phyloP scores from a whole-genome alignment of 2,888 invertebrate species.

The Netelia inedita region DNA sequence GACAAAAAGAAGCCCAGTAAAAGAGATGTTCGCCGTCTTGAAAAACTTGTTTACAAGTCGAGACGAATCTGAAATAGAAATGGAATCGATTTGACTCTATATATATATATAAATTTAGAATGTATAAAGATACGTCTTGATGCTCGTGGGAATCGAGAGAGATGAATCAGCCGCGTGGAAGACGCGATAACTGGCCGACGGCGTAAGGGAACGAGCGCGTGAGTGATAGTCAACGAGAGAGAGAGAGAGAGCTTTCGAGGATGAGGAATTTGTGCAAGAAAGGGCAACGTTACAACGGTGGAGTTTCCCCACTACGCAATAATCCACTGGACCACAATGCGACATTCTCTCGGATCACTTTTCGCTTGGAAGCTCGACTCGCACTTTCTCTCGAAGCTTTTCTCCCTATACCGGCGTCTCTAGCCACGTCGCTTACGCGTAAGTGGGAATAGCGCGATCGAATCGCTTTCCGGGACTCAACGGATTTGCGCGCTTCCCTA shows the following conservation, averaged over 20 bases:
- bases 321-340: neutral
- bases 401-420: neutral
- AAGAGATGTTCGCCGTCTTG: too few relatives aligned
- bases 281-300: too few relatives aligned
- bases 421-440: neutral
- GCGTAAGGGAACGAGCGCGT: neutral
- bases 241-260: neutral
- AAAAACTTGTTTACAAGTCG: too few relatives aligned
- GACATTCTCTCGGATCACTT: neutral
- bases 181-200: constrained; percentile 13
- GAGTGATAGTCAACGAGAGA: neutral
- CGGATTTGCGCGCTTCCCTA: constrained; percentile 46
- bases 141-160: neutral
- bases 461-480: constrained; percentile 66
- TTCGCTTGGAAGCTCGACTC: neutral
- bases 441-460: constrained; percentile 54
- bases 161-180: constrained; percentile 24
- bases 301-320: neutral
- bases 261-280: neutral
- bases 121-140: neutral
- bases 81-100: neutral
- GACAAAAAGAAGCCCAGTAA: too few relatives aligned
- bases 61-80: too few relatives aligned
- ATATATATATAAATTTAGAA: neutral
- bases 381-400: neutral